Evolutionary conservation across 2,797 vertebrate genomes (phyloP).

Genomic region (Sebastes glaucus): DNA sequence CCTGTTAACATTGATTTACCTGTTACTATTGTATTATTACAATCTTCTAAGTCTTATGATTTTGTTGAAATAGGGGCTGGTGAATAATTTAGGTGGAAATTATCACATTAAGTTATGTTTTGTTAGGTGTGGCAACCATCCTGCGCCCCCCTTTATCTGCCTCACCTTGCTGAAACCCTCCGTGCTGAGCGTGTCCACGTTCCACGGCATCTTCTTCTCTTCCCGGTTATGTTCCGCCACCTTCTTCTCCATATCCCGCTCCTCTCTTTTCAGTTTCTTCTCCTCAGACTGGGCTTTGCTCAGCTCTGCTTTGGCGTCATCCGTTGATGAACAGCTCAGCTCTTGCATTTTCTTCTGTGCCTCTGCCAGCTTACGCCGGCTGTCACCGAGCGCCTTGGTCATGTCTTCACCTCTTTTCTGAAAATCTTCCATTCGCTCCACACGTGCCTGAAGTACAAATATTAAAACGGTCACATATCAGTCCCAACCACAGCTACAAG

Average conservation of each 20-base stretch:
- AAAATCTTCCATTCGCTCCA: constrained; percentile 94
- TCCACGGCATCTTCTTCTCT: constrained; percentile 96
- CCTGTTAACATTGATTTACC: background rate
- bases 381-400: constrained; percentile 81
- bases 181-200: constrained; percentile 94
- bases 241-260: constrained; percentile 86
- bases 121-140: background rate
- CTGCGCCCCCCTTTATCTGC: fast-evolving
- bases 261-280: constrained; percentile 89
- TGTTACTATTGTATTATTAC: background rate
- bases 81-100: background rate
- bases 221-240: constrained; percentile 85
- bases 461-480: background rate
- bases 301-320: constrained; percentile 78
- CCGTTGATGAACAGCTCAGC: constrained; percentile 59
- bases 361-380: constrained; percentile 84
- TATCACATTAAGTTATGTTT: background rate
- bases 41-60: background rate
- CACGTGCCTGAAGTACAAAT: constrained; percentile 83
- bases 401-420: constrained; percentile 89
- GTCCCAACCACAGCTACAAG: background rate
- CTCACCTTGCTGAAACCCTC: constrained; percentile 96
- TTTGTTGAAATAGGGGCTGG: background rate
- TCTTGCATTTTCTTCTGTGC: constrained; percentile 87
- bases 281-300: constrained; percentile 84